A percentile compares a stretch with the other conserved stretches of the same genome.
phyloP scores from a whole-genome alignment of 2,113 vertebrate genomes.

The Amphiprion percula region DNA sequence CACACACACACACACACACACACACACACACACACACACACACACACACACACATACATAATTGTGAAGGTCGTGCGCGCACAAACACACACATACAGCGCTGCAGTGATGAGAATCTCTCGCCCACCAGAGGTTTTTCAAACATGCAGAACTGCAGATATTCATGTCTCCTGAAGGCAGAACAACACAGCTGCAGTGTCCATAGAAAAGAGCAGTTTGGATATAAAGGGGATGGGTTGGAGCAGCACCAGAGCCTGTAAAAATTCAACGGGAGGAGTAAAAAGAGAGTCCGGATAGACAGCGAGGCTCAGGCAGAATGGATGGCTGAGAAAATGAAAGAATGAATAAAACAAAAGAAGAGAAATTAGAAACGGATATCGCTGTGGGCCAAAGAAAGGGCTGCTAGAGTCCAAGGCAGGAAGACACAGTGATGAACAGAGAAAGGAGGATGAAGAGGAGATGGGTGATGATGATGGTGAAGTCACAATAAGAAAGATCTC shows the following conservation, averaged over 20 bases:
- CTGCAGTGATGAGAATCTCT: conserved; percentile 69
- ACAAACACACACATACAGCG: conserved; percentile 11
- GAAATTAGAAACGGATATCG: conserved; percentile 72
- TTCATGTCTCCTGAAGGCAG: conserved; percentile 67
- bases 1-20: conserved; percentile 1
- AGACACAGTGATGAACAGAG: conserved; percentile 26
- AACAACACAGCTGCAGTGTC: conserved; percentile 71
- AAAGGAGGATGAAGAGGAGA: conserved; percentile 7
- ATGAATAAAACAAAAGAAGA: conserved; percentile 80
- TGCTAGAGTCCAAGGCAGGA: conserved; percentile 12
- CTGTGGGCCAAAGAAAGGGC: conserved; percentile 49
- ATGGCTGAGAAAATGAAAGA: conserved; percentile 74
- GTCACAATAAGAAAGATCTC: conserved; percentile 35
- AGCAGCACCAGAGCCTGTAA: conserved; percentile 31
- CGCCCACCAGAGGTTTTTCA: conserved; percentile 74
- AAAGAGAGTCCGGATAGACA: conserved; percentile 37
- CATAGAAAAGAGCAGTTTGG: conserved; percentile 59
- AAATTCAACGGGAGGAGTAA: conserved; percentile 50
- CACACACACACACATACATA: neutral
- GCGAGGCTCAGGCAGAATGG: conserved; percentile 56
- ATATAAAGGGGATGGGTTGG: conserved; percentile 26
- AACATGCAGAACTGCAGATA: conserved; percentile 78
- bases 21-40: conserved; percentile 20
- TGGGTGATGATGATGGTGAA: conserved; percentile 35
- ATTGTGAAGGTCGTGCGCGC: conserved; percentile 10